Base-by-base conservation (phyloP, 1,140 invertebrate genomes). In the Calephelis virginiensis region DNA sequence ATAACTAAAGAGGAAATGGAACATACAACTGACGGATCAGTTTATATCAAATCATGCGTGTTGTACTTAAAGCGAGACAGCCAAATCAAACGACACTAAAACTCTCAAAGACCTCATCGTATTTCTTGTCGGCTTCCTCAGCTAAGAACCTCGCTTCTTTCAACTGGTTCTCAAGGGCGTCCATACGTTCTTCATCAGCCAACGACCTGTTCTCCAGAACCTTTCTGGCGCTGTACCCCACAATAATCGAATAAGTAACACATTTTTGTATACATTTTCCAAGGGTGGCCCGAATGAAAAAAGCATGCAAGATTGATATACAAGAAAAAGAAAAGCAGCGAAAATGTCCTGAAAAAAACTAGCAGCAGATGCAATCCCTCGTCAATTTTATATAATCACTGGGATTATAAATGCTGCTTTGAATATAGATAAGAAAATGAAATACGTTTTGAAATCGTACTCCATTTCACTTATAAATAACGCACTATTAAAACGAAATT, bases 101-200 rank as follows among this genome's bases (percentile, higher is more conserved):
- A 88, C 81, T 82, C 80, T 83, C 13, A 89, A 85, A 81, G 81
- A 91, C 99, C 98, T 99, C 99, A 97, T 99, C 99, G 94, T 99
- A 99, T 99, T 99, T 99, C 94, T 99, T 97, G 95, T 99, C 99
- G 88, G 99, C 99, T 93, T 99, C 99, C 93, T 99, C 99, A 92
- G 99, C 98, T 89, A 99, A 95, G 95, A 99, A 98, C 92, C 98
- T 96, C 91, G 99, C 98, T 92, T 99, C 99, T 94, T 99, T 99
- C 90, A 99, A 94, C 93, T 99, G 98, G 93, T 97, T 98, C 92
- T 99, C 99, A 89, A 99, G 94, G 87, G 97, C 96, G 91, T 99
- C 98, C 97, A 99, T 99, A 91, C 98, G 97, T 94, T 99, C 99
- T 92, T 99, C 99, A 96, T 99, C 99, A 85, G 97, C 96, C 94